Evolutionary conservation across 1,140 invertebrate genomes (phyloP).

Genomic region (Propsilocerus akamusi): DNA sequence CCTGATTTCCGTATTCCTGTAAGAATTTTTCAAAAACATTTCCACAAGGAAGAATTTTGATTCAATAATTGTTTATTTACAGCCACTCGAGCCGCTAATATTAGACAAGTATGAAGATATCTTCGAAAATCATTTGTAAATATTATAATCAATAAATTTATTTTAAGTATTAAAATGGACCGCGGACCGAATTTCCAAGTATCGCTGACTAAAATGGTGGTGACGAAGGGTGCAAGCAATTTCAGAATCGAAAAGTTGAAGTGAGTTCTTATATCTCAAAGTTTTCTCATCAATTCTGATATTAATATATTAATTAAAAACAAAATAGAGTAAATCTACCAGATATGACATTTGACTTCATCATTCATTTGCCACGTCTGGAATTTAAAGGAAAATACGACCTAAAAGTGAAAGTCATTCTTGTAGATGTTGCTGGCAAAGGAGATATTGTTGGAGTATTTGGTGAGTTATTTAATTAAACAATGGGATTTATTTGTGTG

Average conservation of each 20-base stretch:
- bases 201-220: background rate
- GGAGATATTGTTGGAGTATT: background rate
- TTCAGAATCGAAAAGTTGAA: background rate
- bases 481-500: no score
- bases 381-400: background rate
- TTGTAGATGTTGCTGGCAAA: background rate
- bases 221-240: background rate
- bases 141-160: background rate
- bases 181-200: background rate
- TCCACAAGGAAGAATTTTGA: background rate
- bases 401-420: background rate
- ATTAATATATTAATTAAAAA: background rate
- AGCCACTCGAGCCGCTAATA: background rate
- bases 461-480: no score
- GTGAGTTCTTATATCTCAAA: background rate
- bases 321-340: background rate
- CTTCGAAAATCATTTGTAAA: background rate
- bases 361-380: background rate
- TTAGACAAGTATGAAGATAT: background rate
- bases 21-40: background rate
- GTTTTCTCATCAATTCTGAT: background rate
- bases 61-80: background rate
- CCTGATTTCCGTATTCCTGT: background rate
- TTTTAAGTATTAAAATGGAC: background rate
- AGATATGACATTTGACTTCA: background rate